Conservation (phyloP, 2,797 vertebrate genomes). For the Tolypeutes matacus region DNA sequence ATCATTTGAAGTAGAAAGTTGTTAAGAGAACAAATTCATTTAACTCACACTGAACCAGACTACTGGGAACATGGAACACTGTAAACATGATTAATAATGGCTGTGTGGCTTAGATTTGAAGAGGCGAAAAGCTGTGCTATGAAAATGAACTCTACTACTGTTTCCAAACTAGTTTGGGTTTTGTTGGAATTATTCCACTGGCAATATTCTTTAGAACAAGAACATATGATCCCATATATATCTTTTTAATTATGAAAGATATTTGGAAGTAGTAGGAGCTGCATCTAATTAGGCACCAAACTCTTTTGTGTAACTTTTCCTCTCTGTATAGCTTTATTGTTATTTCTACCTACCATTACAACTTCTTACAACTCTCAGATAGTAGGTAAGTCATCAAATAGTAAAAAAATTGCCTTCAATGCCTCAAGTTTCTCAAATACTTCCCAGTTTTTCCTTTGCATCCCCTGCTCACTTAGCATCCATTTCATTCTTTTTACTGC, state of each 20-base stretch:
- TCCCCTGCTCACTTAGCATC: neutral
- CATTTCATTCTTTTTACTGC: neutral
- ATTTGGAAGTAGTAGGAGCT: neutral
- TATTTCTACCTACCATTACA: neutral
- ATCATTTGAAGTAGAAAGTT: neutral
- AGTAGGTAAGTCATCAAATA: neutral
- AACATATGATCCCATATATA: neutral
- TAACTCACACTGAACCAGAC: conserved; percentile 9
- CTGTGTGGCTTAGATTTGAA: conserved; percentile 45
- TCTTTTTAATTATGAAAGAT: neutral
- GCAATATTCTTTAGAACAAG: neutral
- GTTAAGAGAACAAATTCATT: conserved; percentile 53
- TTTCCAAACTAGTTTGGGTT: neutral
- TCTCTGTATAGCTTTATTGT: neutral
- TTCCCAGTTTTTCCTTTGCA: neutral
- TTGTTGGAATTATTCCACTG: neutral
- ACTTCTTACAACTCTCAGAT: neutral
- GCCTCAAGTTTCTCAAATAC: neutral
- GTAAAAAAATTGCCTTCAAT: neutral
- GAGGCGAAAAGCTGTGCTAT: neutral
- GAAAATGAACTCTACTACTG: neutral
- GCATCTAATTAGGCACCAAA: neutral
- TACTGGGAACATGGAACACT: neutral
- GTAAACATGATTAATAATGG: conserved; percentile 5
- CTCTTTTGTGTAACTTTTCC: neutral